Evolutionary conservation across 1,140 invertebrate species (phyloP).

Genomic region (Bacillus rossius): DNA sequence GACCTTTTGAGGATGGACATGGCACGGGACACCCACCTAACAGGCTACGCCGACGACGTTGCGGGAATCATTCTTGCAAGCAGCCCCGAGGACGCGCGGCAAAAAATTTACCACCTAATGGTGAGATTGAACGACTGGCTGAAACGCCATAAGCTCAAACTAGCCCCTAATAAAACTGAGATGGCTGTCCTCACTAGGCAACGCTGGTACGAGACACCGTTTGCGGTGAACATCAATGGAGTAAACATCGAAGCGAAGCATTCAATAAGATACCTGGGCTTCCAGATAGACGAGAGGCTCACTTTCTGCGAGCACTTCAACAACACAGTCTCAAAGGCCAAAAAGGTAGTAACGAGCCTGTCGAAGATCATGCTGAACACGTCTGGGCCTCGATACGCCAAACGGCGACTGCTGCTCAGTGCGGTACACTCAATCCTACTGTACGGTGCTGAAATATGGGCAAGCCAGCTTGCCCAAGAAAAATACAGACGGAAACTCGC

Average conservation of each 20-base stretch:
- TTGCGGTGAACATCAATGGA: background rate
- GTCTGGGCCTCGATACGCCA: background rate
- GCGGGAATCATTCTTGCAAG: conserved; percentile 21
- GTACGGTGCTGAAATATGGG: background rate
- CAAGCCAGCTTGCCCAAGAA: too few species aligned
- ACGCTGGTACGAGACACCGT: background rate
- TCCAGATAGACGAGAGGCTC: background rate
- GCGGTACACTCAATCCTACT: background rate
- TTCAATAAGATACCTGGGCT: background rate
- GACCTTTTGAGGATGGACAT: conserved; percentile 23
- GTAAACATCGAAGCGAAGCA: background rate
- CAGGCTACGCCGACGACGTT: conserved; percentile 31
- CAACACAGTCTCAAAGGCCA: background rate
- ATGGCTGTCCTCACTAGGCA: background rate
- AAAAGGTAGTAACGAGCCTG: background rate
- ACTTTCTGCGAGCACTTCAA: background rate
- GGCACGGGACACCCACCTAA: conserved; percentile 4
- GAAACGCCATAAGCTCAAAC: background rate
- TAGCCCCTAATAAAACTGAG: background rate
- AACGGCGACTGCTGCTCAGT: background rate
- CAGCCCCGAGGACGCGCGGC: conserved; percentile 4
- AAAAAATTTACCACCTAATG: conserved; percentile 18
- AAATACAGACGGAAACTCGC: background rate
- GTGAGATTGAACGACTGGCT: conserved; percentile 17
- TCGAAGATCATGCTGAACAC: background rate